phyloP scores from a whole-genome alignment of 2,888 invertebrate species.

The Dromius quadrimaculatus region DNA sequence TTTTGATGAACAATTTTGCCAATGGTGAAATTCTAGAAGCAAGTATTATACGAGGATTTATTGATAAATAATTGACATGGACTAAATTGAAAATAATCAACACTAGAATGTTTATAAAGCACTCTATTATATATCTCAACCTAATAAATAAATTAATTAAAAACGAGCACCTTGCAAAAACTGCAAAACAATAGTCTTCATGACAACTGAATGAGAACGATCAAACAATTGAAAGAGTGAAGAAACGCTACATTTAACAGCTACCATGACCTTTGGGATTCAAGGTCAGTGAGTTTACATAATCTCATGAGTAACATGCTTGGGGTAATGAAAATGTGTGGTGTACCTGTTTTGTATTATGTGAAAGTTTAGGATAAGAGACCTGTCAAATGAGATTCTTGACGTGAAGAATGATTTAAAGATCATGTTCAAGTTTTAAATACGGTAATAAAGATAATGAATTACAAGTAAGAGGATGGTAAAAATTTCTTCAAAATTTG shows the following conservation, averaged over 20 bases:
- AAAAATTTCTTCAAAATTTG: no score
- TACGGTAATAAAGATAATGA: conserved; percentile 10
- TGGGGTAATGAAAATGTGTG: conserved; percentile 12
- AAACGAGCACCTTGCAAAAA: conserved; percentile 12
- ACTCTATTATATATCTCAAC: neutral
- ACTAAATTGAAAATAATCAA: no score
- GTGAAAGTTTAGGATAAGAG: conserved; percentile 20
- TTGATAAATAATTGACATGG: no score
- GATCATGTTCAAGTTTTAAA: neutral
- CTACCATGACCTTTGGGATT: neutral
- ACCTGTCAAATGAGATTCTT: conserved; percentile 14
- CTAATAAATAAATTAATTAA: conserved; percentile 29
- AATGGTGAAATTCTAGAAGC: no score
- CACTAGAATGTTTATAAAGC: conserved; percentile 1
- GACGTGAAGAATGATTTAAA: neutral
- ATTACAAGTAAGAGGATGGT: no score
- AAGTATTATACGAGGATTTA: no score
- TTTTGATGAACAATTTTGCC: no score
- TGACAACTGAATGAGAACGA: conserved; percentile 21
- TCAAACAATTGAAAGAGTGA: neutral
- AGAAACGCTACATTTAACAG: conserved; percentile 26
- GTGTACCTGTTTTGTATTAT: conserved; percentile 11
- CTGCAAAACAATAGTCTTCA: conserved; percentile 26
- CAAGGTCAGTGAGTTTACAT: conserved; percentile 30
- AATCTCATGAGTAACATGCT: conserved; percentile 7